Percentiles rank a stretch among this genome's conserved stretches.
Evolutionary conservation across 2,113 vertebrate species (phyloP).

Genomic region (Melanerpes formicivorus): DNA sequence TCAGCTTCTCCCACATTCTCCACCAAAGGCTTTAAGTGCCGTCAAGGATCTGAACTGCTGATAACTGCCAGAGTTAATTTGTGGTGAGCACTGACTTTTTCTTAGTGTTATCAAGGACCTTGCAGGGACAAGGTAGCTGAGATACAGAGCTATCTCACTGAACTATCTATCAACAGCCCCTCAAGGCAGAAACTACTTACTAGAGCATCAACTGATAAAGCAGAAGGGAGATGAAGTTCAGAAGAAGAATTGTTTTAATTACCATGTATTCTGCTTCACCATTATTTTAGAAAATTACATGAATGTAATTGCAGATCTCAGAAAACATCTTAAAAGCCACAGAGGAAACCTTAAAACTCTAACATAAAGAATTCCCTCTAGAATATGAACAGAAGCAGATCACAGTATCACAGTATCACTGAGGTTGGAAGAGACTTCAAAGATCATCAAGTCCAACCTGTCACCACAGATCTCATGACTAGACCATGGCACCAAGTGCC

Average conservation of each 20-base stretch:
- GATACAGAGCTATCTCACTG: neutral
- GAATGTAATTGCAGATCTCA: neutral
- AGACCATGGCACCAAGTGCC: too few relatives aligned
- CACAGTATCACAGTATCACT: too few relatives aligned
- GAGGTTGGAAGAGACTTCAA: too few relatives aligned
- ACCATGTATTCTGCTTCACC: neutral
- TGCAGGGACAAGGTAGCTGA: neutral
- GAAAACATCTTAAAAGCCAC: neutral
- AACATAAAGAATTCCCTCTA: neutral
- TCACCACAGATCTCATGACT: too few relatives aligned
- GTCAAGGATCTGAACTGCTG: neutral
- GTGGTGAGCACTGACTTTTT: neutral
- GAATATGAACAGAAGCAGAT: neutral
- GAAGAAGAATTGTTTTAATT: slow-evolving; percentile 1
- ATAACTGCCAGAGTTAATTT: neutral
- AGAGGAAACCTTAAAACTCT: neutral
- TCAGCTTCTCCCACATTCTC: neutral
- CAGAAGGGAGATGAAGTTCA: neutral
- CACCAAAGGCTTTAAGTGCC: neutral
- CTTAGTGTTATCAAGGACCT: neutral
- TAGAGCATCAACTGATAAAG: neutral
- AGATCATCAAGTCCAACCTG: too few relatives aligned
- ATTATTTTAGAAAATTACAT: neutral
- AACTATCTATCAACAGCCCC: neutral
- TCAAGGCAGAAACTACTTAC: neutral